Evolutionary conservation across 2,113 vertebrate genomes (phyloP), one percentile per base, ranked within the genome.

Genomic region (Python bivittatus): DNA sequence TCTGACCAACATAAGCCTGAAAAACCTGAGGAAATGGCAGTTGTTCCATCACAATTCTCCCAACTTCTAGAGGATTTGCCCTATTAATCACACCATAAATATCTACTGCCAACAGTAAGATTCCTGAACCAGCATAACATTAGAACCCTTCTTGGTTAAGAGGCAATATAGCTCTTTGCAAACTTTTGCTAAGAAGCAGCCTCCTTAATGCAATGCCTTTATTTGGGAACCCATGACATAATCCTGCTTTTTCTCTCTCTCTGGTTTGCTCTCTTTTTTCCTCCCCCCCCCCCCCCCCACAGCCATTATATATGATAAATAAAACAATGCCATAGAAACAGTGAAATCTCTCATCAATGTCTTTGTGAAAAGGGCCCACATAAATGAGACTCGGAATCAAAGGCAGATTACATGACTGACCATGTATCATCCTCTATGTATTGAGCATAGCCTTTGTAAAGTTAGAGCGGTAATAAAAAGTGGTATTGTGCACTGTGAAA

Each of bases 391-490:
- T 98, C 98, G 98, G 98, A 99, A 99, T 99, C 99, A 99, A 99
- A 99, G 99, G 98, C 98, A 99, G 99, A 99, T 99, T 99, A 99
- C 99, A 99, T 98, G 99, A 98, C 98, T 99, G 98, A 98, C 99
- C 99, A 99, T 99, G 99, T 99, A 99, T 99, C 99, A 99, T 99
- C 98, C 98, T 98, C 98, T 98, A 98, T 98, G 99, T 99, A 99
- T 99, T 99, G 99, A 99, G 98, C 98, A 98, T 98, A 98, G 98
- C 98, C 98, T 99, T 99, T 99, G 99, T 99, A 98, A 98, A 99
- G 99, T 99, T 98, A 98, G 98, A 98, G 98, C 98, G 98, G 98
- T 99, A 98, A 99, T 99, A 99, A 99, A 99, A 99, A 99, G 98
- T 98, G 98, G 98, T 98, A 99, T 99, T 99, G 99, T 99, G 98